Percentiles rank a stretch among this genome's conserved stretches.
These are phyloP conservation scores for Xenotilapia caudafasciata DNA, from an alignment of 2,113 vertebrate genomes.

Conservation along the genomic window DNA sequence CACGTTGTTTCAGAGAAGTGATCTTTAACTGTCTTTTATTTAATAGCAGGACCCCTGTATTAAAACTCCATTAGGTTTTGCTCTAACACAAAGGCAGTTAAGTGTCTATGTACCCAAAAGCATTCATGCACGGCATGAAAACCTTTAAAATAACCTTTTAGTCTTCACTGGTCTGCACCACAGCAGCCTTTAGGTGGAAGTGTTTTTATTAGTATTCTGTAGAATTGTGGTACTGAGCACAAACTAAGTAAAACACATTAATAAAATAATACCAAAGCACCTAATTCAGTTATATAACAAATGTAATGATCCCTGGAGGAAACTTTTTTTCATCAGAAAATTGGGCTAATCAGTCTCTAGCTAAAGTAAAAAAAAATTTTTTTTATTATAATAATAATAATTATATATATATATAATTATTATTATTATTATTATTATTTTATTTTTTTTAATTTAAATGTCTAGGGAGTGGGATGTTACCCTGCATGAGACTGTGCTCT, in stretches of 20 bases:
- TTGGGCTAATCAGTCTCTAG: rapidly evolving
- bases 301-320: neutral
- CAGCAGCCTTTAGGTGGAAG: neutral
- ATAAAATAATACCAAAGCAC: neutral
- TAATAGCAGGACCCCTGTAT: neutral
- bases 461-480: too few relatives aligned
- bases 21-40: neutral
- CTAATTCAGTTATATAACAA: neutral
- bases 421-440: too few relatives aligned
- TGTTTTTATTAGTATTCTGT: neutral
- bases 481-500: too few relatives aligned
- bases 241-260: rapidly evolving
- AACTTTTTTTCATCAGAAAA: neutral
- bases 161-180: neutral
- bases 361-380: neutral
- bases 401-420: too few relatives aligned
- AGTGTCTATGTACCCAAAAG: neutral
- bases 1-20: neutral
- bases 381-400: too few relatives aligned
- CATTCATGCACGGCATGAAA: neutral
- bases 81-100: neutral
- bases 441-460: too few relatives aligned
- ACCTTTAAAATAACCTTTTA: neutral
- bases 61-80: neutral
- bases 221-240: neutral